Evolutionary conservation across 2,113 vertebrate genomes (phyloP), one percentile per base, ranked within the genome.

Genomic region (Colius striatus): DNA sequence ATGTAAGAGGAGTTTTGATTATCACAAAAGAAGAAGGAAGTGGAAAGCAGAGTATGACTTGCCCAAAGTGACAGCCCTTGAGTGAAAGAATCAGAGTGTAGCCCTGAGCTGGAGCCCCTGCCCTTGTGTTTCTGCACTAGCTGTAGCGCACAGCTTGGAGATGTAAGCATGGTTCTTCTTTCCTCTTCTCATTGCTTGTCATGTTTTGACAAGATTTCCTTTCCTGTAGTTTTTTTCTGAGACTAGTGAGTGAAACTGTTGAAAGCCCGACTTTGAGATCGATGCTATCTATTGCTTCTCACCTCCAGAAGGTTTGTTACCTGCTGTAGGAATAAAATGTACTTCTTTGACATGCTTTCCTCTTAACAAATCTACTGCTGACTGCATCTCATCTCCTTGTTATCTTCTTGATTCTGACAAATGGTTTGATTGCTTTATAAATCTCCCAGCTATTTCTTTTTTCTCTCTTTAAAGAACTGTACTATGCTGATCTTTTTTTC

Each of bases 381-480:
- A 22, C 86, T 94, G 76, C 91, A 90, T 94, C 92, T 96, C 89
- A 86, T 86, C 83, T 96, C 43, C 79, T 75, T 84, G 68, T 92
- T 97, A 84, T 96, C 86, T 41, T 87, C 65, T 48, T 60, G 73
- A 92, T 92, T 84, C 91, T 94, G 95, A 92, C 92, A 93, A 96
- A 93, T 84, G 73, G 73, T 91, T 95, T 94, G 83, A 89, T 95
- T 85, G 92, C 93, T 95, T 94, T 95, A 96, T 94, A 65, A 84
- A 93, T 94, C 92, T 94, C 76, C 15, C 68, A 90, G 70, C 72
- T 90, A 55, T 27, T 83, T 26, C 18, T 85, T 93, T 95, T 84
- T 75, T 34, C 48, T 81, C 38, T 76, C 45, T 89, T 88, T 92
- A 81, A 92, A 90, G 86, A 83, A 66, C 88, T 84, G n/a, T 36